Base-by-base conservation (phyloP, 1,140 invertebrate genomes). In the Pantala flavescens region DNA sequence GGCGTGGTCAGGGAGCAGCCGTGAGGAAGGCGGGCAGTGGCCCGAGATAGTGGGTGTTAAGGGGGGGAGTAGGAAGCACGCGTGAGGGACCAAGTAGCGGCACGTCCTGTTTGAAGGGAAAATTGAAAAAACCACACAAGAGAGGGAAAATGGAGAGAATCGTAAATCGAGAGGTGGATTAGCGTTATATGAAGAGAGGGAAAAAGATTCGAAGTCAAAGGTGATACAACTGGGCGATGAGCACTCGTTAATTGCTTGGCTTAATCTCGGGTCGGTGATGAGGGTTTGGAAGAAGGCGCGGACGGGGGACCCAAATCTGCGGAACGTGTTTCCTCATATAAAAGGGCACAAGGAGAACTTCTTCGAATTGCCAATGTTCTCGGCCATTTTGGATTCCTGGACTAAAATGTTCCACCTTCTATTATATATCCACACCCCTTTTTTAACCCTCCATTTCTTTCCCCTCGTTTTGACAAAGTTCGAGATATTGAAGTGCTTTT, bases 401-500 rank as follows among this genome's bases (percentile, higher is more conserved):
- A 14, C 49, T 63, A 3, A 63, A 63, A 19, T 63, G 14, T 63
- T 63, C 49, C n/a, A 63, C n/a, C 49, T 19, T 16, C 12, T 63
- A 7, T 63, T 21, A 49, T 49, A 49, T 49, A 11, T 49, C 10
- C 43, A 49, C 43, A 49, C 49, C 49, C n/a, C 49, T 21, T 63
- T 63, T 19, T 16, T 49, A 9, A 9, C 43, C 49, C n/a, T 63
- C 49, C 5, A 7, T 63, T 63, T 63, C 49, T 19, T 63, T 63
- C 49, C 49, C 49, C 49, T 63, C 49, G 12, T 63, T 63, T 63
- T 63, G 49, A 63, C 49, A 12, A 21, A 63, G 16, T 63, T 63
- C 49, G 49, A 63, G n/a, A 63, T 63, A 63, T 63, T 63, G 49
- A 63, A 63, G 49, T 63, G 49, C 49, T 63, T 19, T 63, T 21